Percentiles rank a stretch among this genome's conserved stretches.
These are phyloP conservation scores for Drosophila insularis DNA, from an alignment of 1,140 invertebrate genomes.

Conservation along the genomic window DNA sequence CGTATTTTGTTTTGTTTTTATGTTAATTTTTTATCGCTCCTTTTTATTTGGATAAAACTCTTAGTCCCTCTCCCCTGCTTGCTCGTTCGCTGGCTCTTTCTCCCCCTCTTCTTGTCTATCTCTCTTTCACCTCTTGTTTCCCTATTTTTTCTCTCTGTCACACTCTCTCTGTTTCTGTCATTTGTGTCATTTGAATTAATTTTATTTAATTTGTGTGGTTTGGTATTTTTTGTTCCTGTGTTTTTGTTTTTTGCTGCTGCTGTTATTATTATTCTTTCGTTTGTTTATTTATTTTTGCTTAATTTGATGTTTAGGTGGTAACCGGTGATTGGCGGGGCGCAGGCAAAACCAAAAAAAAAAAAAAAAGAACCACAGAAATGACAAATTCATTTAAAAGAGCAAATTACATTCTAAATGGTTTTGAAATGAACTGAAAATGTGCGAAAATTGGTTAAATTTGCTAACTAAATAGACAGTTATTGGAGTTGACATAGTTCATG, in stretches of 20 bases:
- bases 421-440: not conserved
- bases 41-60: slow-evolving; percentile 34
- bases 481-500: too few species aligned
- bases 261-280: not conserved
- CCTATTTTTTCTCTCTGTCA: slow-evolving; percentile 7
- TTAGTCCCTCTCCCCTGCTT: not conserved
- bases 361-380: not conserved
- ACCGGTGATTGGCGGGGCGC: not conserved
- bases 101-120: slow-evolving; percentile 1
- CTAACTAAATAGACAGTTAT: not conserved
- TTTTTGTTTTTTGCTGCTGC: not conserved
- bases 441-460: not conserved
- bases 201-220: slow-evolving; percentile 63
- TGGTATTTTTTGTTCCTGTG: too few species aligned
- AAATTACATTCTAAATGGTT: not conserved
- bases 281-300: slow-evolving; percentile 66
- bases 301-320: slow-evolving; percentile 41
- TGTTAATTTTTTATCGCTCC: slow-evolving; percentile 52
- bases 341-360: too few species aligned
- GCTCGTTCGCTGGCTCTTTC: slow-evolving; percentile 3
- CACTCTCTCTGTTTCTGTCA: not conserved
- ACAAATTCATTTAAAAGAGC: slow-evolving; percentile 8
- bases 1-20: slow-evolving; percentile 34
- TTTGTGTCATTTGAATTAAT: slow-evolving; percentile 68
- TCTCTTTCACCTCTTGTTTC: slow-evolving; percentile 26